Evolutionary conservation across 2,797 vertebrate species (phyloP), one percentile per base, ranked within the genome.

Genomic region (Eulemur coronatus): DNA sequence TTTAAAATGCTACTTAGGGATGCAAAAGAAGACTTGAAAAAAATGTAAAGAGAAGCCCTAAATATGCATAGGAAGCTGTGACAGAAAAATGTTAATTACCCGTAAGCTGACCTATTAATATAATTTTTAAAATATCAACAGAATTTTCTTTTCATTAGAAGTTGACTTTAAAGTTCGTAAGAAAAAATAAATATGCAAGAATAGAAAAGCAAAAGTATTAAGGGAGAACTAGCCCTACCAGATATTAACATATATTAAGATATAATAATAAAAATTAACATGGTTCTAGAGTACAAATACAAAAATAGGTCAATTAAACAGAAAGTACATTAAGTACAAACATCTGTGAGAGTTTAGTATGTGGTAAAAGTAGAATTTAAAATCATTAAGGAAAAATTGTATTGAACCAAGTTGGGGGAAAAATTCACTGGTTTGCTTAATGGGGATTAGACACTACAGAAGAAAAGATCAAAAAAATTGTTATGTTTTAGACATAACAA

Each of bases 1-100:
- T 67, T 94, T 52, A 52, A 89, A 90, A 89, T 73, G 28, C 26
- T 91, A 48, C 30, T n/a, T 63, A 84, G 70, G 63, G 22, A 87
- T 79, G 18, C 65, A 94, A 92, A 93, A 65, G 76, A 82, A 78
- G 17, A 89, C 22, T 82, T 91, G 35, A 69, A 86, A 84, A 92
- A 86, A 96, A 43, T 46, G 4, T 70, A 89, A 93, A 89, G 28
- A 86, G 1, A 79, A 94, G 52, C 7, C 33, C 35, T 55, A 57
- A 50, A 75, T 69, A 69, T 52, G 8, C 33, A 86, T 11, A 92
- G 43, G n/a, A 69, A 94, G 24, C 70, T 12, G 15, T 30, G 43
- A 73, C n/a, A 84, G 84, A 92, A 89, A 92, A 73, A 35, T 14
- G 10, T 30, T 82, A 73, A 65, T 73, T 48, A 87, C 0, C 6